A percentile compares a stretch with the other conserved stretches of the same genome.
These are phyloP conservation scores for Globia sparganii DNA, from an alignment of 2,888 invertebrate species.

Conservation along the genomic window DNA sequence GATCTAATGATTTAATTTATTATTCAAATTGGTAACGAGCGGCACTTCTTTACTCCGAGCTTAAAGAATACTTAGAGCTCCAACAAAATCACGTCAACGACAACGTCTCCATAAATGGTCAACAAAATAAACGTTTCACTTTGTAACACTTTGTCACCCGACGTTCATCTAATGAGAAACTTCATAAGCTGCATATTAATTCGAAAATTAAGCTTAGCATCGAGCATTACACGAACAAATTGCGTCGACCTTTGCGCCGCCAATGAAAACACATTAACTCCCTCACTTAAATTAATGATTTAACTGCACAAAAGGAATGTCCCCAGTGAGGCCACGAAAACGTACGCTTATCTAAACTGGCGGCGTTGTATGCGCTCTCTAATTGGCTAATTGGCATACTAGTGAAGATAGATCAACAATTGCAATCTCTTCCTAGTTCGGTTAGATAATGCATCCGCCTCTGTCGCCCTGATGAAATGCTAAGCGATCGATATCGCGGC, in stretches of 20 bases:
- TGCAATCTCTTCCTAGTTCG: conserved; percentile 87
- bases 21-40: conserved; percentile 26
- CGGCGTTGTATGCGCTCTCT: conserved; percentile 85
- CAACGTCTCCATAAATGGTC: conserved; percentile 64
- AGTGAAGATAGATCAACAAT: conserved; percentile 83
- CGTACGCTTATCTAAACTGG: conserved; percentile 78
- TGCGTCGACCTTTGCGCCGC: conserved; percentile 61
- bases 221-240: conserved; percentile 71
- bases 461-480: conserved; percentile 86
- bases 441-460: conserved; percentile 81
- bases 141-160: conserved; percentile 76
- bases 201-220: conserved; percentile 72
- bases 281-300: conserved; percentile 59
- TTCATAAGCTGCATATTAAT: conserved; percentile 74
- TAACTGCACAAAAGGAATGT: conserved; percentile 68
- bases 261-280: conserved; percentile 59
- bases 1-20: conserved; percentile 17
- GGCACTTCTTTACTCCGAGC: conserved; percentile 21
- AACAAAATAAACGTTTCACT: conserved; percentile 76
- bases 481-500: conserved; percentile 85
- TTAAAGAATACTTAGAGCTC: conserved; percentile 30
- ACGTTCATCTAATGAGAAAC: conserved; percentile 79
- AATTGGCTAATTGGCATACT: conserved; percentile 90
- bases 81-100: conserved; percentile 36
- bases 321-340: conserved; percentile 74